Conservation (phyloP, 2,113 vertebrate species). For the Leucopsar rothschildi region DNA sequence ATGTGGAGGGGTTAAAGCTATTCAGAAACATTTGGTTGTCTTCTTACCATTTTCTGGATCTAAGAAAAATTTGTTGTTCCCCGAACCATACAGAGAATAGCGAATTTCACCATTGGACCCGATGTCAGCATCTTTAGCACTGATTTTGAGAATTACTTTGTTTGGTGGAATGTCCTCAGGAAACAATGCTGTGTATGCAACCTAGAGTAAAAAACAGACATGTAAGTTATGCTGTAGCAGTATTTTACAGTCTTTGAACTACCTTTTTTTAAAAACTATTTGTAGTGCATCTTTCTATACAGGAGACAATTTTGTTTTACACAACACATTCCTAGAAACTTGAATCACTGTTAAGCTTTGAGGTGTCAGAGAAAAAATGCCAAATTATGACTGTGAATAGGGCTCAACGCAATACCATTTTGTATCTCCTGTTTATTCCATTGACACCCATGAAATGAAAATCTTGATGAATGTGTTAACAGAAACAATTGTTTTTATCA, state of each 20-base stretch:
- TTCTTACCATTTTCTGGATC: slow-evolving; percentile 88
- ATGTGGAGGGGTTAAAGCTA: background rate
- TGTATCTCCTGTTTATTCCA: background rate
- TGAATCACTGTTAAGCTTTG: background rate
- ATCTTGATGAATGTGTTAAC: background rate
- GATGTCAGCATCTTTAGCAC: slow-evolving; percentile 86
- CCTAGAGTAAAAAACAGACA: slow-evolving; percentile 66
- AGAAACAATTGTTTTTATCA: background rate
- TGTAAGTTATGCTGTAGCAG: background rate
- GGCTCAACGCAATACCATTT: background rate
- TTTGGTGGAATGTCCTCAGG: slow-evolving; percentile 86
- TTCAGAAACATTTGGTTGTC: background rate
- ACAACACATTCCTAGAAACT: background rate
- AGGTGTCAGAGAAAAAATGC: background rate
- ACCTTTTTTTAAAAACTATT: background rate
- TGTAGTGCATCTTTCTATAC: background rate
- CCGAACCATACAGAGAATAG: slow-evolving; percentile 86
- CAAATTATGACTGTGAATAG: background rate
- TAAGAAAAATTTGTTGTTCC: slow-evolving; percentile 87
- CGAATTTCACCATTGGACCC: slow-evolving; percentile 86
- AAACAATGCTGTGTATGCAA: slow-evolving; percentile 79
- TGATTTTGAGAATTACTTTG: slow-evolving; percentile 83
- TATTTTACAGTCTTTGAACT: background rate
- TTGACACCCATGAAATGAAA: background rate
- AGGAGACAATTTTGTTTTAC: background rate